These are phyloP conservation scores for Pachypanchax playfairii DNA, from an alignment of 2,113 vertebrate species.

Conservation along the genomic window DNA sequence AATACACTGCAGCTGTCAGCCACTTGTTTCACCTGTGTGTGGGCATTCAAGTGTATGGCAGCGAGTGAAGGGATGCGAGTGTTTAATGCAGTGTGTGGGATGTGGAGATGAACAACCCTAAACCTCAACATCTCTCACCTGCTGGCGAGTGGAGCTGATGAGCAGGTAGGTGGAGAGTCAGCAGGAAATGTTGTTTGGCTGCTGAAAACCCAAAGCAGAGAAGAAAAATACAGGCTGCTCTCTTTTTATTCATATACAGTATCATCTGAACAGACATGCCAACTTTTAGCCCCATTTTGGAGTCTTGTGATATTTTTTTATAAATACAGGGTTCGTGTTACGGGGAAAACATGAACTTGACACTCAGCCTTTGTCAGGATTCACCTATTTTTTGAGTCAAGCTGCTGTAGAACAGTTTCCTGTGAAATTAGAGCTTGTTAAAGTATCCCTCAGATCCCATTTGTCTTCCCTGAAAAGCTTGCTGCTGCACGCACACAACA, in stretches of 20 bases:
- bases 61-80: slow-evolving; percentile 24
- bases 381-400: slow-evolving; percentile 2
- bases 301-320: background rate
- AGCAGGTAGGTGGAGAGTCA: slow-evolving; percentile 39
- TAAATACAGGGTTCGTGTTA: background rate
- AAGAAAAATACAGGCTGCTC: background rate
- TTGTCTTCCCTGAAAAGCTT: background rate
- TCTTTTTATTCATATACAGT: too few relatives aligned
- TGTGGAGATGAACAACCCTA: slow-evolving; percentile 50
- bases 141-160: slow-evolving; percentile 31
- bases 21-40: slow-evolving; percentile 49
- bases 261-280: background rate
- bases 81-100: slow-evolving; percentile 66
- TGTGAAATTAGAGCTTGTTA: background rate
- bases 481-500: background rate
- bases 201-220: slow-evolving; percentile 6
- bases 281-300: background rate
- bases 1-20: slow-evolving; percentile 45
- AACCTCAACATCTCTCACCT: slow-evolving; percentile 52
- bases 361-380: background rate
- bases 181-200: slow-evolving; percentile 13
- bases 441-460: background rate
- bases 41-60: slow-evolving; percentile 27
- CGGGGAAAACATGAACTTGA: slow-evolving; percentile 2
- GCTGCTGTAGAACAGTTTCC: slow-evolving; percentile 7